Percentiles rank a stretch among this genome's conserved stretches.
These are phyloP conservation scores for Diaphora mendica DNA, from an alignment of 2,888 invertebrate species.

Conservation along the genomic window DNA sequence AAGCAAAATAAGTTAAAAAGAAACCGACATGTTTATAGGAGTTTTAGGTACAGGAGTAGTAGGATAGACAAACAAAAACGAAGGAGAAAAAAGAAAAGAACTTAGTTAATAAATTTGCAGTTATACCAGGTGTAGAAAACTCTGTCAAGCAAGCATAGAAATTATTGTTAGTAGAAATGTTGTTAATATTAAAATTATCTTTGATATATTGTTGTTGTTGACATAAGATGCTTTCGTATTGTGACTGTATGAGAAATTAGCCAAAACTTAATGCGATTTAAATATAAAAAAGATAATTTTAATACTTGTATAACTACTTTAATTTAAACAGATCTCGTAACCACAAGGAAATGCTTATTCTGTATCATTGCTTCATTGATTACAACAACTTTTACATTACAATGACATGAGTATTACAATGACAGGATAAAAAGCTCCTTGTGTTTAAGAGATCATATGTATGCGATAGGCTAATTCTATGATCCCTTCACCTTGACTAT, in stretches of 20 bases:
- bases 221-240: neutral
- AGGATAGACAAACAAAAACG: constrained; percentile 62
- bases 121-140: constrained; percentile 29
- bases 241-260: neutral
- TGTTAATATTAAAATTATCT: constrained; percentile 4
- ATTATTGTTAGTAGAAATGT: constrained; percentile 7
- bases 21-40: neutral
- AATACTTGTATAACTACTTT: neutral
- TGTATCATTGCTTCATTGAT: neutral
- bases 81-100: constrained; percentile 58
- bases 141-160: constrained; percentile 12
- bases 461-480: constrained; percentile 37
- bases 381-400: no score
- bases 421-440: neutral
- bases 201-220: neutral
- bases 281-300: neutral
- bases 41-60: constrained; percentile 1
- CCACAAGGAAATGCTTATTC: neutral
- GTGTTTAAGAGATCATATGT: constrained; percentile 15
- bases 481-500: constrained; percentile 47
- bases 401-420: no score
- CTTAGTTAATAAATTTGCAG: constrained; percentile 66
- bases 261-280: neutral
- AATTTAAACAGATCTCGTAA: constrained; percentile 2
- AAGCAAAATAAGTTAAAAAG: neutral